A percentile compares a stretch with the other conserved stretches of the same genome.
These are phyloP conservation scores for Austrofundulus limnaeus DNA, from an alignment of 2,113 vertebrate species.

Conservation along the genomic window DNA sequence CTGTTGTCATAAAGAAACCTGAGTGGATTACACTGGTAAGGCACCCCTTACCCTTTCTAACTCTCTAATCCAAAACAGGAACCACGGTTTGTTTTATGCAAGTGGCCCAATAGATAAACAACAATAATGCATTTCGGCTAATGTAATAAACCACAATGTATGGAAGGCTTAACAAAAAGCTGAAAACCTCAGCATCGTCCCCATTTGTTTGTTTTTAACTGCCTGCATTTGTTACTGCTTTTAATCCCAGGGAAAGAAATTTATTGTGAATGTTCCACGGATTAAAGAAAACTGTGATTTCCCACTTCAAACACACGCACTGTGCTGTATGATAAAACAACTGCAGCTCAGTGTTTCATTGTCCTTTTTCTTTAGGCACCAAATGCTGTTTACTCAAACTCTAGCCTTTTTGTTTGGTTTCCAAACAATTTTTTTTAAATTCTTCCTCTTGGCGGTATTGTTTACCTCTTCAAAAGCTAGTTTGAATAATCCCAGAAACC, in stretches of 20 bases:
- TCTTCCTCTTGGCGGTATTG: slow-evolving; percentile 29
- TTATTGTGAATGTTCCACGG: slow-evolving; percentile 72
- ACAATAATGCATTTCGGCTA: slow-evolving; percentile 69
- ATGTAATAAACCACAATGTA: slow-evolving; percentile 65
- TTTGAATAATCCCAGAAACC: slow-evolving; percentile 65
- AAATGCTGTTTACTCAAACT: slow-evolving; percentile 66
- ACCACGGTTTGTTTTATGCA: slow-evolving; percentile 49
- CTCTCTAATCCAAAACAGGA: slow-evolving; percentile 71
- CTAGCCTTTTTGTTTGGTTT: slow-evolving; percentile 47
- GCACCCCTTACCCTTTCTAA: slow-evolving; percentile 58
- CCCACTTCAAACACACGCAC: slow-evolving; percentile 75
- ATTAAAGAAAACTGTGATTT: slow-evolving; percentile 77
- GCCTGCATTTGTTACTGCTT: slow-evolving; percentile 54
- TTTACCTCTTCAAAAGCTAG: slow-evolving; percentile 60
- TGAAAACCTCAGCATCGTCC: slow-evolving; percentile 29
- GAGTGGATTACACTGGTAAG: slow-evolving; percentile 68
- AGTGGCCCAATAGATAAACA: slow-evolving; percentile 72
- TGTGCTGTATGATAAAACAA: slow-evolving; percentile 67
- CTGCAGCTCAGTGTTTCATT: slow-evolving; percentile 64
- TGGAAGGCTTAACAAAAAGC: slow-evolving; percentile 65
- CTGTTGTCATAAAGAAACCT: slow-evolving; percentile 65
- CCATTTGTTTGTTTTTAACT: slow-evolving; percentile 61
- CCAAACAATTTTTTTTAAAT: slow-evolving; percentile 24
- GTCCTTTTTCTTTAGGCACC: slow-evolving; percentile 57
- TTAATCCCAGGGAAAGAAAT: slow-evolving; percentile 77